Base-by-base conservation (phyloP, 2,888 invertebrate species). In the Furcula furcula region DNA sequence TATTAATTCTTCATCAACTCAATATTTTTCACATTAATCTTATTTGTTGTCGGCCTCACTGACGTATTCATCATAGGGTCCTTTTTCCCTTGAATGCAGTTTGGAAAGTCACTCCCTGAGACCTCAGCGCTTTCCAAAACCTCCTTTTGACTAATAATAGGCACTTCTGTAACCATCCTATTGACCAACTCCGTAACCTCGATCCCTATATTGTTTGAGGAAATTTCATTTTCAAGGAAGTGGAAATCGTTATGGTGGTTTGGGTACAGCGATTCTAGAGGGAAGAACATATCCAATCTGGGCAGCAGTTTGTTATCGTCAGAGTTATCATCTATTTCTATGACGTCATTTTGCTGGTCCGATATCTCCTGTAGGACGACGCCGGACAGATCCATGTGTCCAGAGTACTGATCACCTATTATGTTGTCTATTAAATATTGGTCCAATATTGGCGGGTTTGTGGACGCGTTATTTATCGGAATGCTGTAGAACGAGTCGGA, bases 21-120 rank as follows among this genome's bases (percentile, higher is more conserved):
- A 46, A 88, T 88, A 62, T 88, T 88, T 48, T 88, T 88, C 2
- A 88, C 88, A 49, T 87, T 88, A 32, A 88, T 87, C 51, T 88
- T 88, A 50, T 86, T 87, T 0, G 79, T 80, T 7, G 76, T 70
- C 13, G 77, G 76, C 44, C 83, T 65, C 1, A 82, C 78, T 1
- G 83, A 73, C 0, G 83, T 83, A 39, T 88, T 88, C 85, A 88
- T 86, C 77, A 88, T 84, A 0, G 88, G 88, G 40, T 88, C 88
- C 34, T 80, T 85, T 40, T 81, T 80, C 1, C 83, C 83, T 33
- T 85, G 83, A 15, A 84, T 79, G 34, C 76, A 80, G 35, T 72
- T 74, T 1, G 73, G 72, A 30, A 75, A 73, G n/a, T 87, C 86
- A 35, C 37, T 66, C 9, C 46, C 62, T 0, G 56, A 19, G 6